Evolutionary conservation across 2,888 invertebrate species (phyloP), one percentile per base, ranked within the genome.

Genomic region (Ornithoptera alexandrae): DNA sequence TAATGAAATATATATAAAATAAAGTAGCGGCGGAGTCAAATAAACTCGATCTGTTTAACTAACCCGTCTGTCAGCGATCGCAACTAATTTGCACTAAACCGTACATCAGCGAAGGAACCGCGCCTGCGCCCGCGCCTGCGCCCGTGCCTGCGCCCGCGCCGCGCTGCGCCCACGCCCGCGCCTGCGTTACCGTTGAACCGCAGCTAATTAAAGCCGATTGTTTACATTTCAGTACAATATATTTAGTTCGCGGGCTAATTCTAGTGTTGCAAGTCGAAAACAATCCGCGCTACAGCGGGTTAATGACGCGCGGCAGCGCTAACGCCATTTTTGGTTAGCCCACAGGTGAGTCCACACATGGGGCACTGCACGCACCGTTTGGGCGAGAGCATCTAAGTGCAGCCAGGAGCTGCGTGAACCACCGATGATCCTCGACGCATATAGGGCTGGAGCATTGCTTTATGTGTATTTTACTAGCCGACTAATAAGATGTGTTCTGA

Each of bases 41-140:
- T 39, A 39, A 80, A 79, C 73, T 79, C 74, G 73, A 76, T 36
- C 71, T 73, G 73, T 78, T 76, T 74, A 75, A 78, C 83, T 84
- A 78, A 87, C 81, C 81, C 71, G 76, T 85, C 86, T 86, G 82
- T 92, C 89, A 90, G 85, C 90, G 88, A 64, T 61, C 74, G 72
- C 81, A 87, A 87, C 85, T 88, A 86, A 92, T 91, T 87, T 89
- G 83, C 87, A 81, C 80, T 87, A 88, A 88, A 89, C 88, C 78
- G 85, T 82, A 79, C 78, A 77, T 83, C 79, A 76, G 77, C 83
- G 88, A 89, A 89, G 84, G 91, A 90, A 90, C 85, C 74, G 82
- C 75, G 78, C 81, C 83, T 22, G 82, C 82, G 30, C 30, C 30
- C 30, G 5, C 78, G 76, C 22, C 22, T 22, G 22, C 22, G 22